Evolutionary conservation across 2,888 invertebrate genomes (phyloP).

Genomic region (Eupithecia vulgata): DNA sequence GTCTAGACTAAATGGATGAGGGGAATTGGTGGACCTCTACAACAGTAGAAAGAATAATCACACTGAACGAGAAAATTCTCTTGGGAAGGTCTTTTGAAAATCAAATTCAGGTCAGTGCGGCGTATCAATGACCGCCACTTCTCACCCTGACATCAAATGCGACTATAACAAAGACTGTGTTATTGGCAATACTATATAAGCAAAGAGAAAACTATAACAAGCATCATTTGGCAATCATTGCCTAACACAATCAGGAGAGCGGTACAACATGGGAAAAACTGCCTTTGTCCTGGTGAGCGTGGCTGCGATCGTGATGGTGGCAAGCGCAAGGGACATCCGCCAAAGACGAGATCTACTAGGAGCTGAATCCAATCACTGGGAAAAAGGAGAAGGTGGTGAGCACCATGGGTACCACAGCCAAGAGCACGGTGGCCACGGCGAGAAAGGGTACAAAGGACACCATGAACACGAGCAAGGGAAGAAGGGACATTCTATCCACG

Average conservation of each 20-base stretch:
- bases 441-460: slow-evolving; percentile 88
- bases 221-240: slow-evolving; percentile 80
- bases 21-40: not conserved
- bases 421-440: slow-evolving; percentile 86
- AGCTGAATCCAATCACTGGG: slow-evolving; percentile 79
- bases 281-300: slow-evolving; percentile 70
- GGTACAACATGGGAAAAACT: slow-evolving; percentile 67
- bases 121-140: slow-evolving; percentile 69
- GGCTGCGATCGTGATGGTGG: slow-evolving; percentile 70
- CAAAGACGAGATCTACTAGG: slow-evolving; percentile 76
- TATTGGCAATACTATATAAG: slow-evolving; percentile 82
- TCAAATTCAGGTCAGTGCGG: slow-evolving; percentile 68
- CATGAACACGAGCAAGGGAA: slow-evolving; percentile 87
- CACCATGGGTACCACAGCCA: slow-evolving; percentile 85
- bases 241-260: slow-evolving; percentile 64
- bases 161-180: slow-evolving; percentile 54
- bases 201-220: slow-evolving; percentile 70
- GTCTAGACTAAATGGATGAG: not conserved
- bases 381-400: slow-evolving; percentile 85
- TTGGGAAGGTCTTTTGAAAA: slow-evolving; percentile 43
- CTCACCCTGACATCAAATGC: slow-evolving; percentile 79
- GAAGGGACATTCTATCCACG: slow-evolving; percentile 89
- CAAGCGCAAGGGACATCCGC: slow-evolving; percentile 78
- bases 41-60: not conserved
- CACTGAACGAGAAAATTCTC: slow-evolving; percentile 4